These are phyloP conservation scores for Cassiopea andromeda DNA, from an alignment of 30 jellyfish, hydroid and myxozoan species.

Conservation along the genomic window DNA sequence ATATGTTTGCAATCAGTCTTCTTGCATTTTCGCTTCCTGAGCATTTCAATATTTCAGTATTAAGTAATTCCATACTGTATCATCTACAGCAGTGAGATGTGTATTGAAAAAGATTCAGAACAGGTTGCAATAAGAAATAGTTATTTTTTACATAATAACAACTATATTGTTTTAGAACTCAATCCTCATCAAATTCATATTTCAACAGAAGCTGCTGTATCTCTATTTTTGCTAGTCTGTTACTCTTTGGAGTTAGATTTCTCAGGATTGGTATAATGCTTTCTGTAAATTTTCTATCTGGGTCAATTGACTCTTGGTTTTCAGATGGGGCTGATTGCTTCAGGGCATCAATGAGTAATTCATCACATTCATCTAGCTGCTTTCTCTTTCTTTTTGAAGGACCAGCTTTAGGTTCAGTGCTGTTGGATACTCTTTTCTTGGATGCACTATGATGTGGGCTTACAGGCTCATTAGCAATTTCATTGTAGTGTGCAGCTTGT, in stretches of 20 bases:
- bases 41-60: too few species aligned
- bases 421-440: not conserved
- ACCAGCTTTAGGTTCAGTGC: not conserved
- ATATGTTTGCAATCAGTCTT: not conserved
- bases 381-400: not conserved
- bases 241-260: slow-evolving; percentile 19
- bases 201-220: slow-evolving; percentile 32
- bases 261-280: slow-evolving; percentile 26
- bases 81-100: not conserved
- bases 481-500: not conserved
- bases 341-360: not conserved
- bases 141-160: not conserved
- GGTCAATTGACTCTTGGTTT: not conserved
- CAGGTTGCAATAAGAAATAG: not conserved
- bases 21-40: not conserved
- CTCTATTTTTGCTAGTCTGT: slow-evolving; percentile 36
- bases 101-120: too few species aligned
- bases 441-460: not conserved
- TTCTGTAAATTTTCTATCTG: slow-evolving; percentile 6
- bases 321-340: not conserved
- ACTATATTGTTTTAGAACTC: not conserved
- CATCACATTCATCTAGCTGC: not conserved
- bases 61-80: not conserved
- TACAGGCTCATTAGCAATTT: not conserved
- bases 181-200: slow-evolving; percentile 14